Conservation (phyloP, 2,888 invertebrate species). For the Hymenopus coronatus region DNA sequence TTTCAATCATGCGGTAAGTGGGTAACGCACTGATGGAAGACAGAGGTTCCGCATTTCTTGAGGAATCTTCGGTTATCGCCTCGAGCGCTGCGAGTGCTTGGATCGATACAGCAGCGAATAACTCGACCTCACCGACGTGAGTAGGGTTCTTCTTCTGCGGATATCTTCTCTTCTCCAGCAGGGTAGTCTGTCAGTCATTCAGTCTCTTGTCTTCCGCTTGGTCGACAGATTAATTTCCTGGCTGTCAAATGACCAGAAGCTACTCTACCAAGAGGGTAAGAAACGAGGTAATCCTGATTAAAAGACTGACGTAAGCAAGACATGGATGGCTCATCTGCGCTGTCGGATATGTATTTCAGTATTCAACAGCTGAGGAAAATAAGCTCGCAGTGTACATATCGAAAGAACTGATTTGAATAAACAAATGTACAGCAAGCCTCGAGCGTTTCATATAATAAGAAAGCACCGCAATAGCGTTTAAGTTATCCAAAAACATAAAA, state of each 20-base stretch:
- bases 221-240: constrained; percentile 28
- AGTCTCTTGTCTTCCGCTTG: background rate
- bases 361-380: background rate
- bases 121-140: background rate
- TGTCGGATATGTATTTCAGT: background rate
- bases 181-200: background rate
- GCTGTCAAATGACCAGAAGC: constrained; percentile 4
- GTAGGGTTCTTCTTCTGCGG: background rate
- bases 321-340: constrained; percentile 5
- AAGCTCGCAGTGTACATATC: background rate
- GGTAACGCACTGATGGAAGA: too few species aligned
- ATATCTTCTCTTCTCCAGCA: background rate
- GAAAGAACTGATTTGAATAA: too few species aligned
- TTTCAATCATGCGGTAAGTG: too few species aligned
- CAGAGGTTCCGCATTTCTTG: background rate
- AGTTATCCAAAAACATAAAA: too few species aligned
- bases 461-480: too few species aligned
- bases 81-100: background rate
- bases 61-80: background rate
- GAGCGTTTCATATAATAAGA: too few species aligned
- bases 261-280: background rate
- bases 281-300: background rate
- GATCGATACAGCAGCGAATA: background rate
- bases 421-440: too few species aligned
- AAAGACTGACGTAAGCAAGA: constrained; percentile 6